phyloP scores from a whole-genome alignment of 2,797 vertebrate species.

The Ciconia nigra region DNA sequence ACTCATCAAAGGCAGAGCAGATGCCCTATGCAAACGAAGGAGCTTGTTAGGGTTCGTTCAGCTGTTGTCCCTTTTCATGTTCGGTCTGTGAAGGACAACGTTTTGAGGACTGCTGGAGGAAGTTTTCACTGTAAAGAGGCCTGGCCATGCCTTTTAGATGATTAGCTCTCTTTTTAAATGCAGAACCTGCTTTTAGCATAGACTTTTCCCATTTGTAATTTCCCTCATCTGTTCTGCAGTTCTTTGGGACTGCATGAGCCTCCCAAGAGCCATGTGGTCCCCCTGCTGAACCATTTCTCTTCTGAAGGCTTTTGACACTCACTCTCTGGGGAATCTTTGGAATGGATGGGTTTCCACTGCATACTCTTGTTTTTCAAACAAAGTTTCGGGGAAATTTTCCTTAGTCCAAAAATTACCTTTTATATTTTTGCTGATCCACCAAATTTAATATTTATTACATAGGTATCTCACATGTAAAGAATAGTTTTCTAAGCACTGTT shows the following conservation, averaged over 20 bases:
- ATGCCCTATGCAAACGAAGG: accelerated
- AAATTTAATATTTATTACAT: not conserved
- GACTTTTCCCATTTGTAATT: not conserved
- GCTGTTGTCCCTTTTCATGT: not conserved
- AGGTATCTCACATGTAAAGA: not conserved
- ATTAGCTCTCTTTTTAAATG: not conserved
- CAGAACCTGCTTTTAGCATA: not conserved
- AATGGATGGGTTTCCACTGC: not conserved
- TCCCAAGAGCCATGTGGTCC: not conserved
- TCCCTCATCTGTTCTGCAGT: not conserved
- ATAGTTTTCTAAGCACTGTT: not conserved
- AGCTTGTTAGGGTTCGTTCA: not conserved
- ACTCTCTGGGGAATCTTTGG: not conserved
- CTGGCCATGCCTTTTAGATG: not conserved
- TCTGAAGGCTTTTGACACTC: not conserved
- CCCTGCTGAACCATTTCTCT: not conserved
- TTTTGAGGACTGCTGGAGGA: not conserved
- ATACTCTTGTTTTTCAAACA: not conserved
- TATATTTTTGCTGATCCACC: not conserved
- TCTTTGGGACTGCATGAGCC: not conserved
- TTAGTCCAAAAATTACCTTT: not conserved
- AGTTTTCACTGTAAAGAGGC: not conserved
- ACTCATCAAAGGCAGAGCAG: not conserved
- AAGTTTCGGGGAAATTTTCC: not conserved
- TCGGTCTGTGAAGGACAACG: not conserved